Percentiles rank a stretch among this genome's conserved stretches.
Evolutionary conservation across 2,888 invertebrate genomes (phyloP).

Genomic region (Tiliacea aurago): DNA sequence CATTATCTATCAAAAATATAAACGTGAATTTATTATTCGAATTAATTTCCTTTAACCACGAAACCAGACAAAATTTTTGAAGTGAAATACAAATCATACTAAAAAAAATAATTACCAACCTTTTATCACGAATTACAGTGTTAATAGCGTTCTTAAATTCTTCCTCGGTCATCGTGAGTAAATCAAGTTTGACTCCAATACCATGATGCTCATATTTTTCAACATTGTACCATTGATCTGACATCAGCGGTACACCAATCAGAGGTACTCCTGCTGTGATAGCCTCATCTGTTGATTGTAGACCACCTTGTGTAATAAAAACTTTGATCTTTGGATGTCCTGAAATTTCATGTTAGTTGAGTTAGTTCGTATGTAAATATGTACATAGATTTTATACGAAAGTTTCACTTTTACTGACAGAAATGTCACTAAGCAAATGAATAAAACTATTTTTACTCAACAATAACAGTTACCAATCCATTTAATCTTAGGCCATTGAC

Average conservation of each 20-base stretch:
- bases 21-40: too few species aligned
- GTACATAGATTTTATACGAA: neutral
- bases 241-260: constrained; percentile 75
- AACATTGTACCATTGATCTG: constrained; percentile 76
- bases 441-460: neutral
- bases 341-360: constrained; percentile 57
- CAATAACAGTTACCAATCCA: neutral
- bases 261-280: constrained; percentile 71
- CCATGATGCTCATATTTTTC: constrained; percentile 48
- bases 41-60: neutral
- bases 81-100: neutral
- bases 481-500: neutral
- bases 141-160: constrained; percentile 24
- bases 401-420: neutral
- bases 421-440: neutral
- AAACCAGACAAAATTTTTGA: too few species aligned
- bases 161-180: constrained; percentile 22
- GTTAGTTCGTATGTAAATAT: too few species aligned
- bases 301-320: constrained; percentile 81
- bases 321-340: constrained; percentile 53
- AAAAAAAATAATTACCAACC: neutral
- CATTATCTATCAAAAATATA: neutral
- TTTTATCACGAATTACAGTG: constrained; percentile 13
- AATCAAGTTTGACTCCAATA: constrained; percentile 34
- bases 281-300: constrained; percentile 75